These are phyloP conservation scores for Carapus acus DNA, from an alignment of 2,797 vertebrate genomes.

Conservation along the genomic window DNA sequence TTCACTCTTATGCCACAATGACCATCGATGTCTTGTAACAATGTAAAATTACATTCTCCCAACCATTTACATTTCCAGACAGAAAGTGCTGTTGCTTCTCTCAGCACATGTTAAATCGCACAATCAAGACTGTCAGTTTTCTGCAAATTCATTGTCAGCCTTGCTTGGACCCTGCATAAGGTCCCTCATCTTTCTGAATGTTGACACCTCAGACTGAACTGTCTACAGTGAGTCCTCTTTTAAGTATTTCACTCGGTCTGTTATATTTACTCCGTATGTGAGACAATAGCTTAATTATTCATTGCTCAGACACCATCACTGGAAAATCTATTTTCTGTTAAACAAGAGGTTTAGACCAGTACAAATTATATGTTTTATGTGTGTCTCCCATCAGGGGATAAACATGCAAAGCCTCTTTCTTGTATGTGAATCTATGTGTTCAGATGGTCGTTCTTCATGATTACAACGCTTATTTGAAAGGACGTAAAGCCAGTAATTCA, in stretches of 20 bases:
- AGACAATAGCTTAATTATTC: no score
- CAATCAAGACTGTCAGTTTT: constrained; percentile 4
- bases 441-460: constrained; percentile 17
- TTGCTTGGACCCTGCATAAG: constrained; percentile 14
- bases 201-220: constrained; percentile 34
- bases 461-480: no score
- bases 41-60: constrained; percentile 17
- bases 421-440: not conserved
- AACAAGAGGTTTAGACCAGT: constrained; percentile 11
- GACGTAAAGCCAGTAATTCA: no score
- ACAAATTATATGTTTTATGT: not conserved
- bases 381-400: no score
- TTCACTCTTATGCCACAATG: constrained; percentile 44
- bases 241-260: constrained; percentile 13
- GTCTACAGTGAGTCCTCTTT: constrained; percentile 7
- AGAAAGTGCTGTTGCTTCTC: constrained; percentile 10
- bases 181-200: constrained; percentile 20
- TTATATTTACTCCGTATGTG: not conserved
- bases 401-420: no score
- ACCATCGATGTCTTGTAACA: constrained; percentile 11
- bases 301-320: no score
- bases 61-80: not conserved
- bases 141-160: constrained; percentile 12
- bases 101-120: constrained; percentile 6
- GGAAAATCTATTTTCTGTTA: no score